Percentiles rank a stretch among this genome's conserved stretches.
Conservation (phyloP, 2,888 invertebrate genomes). For the Neocrepidodera transversa region DNA sequence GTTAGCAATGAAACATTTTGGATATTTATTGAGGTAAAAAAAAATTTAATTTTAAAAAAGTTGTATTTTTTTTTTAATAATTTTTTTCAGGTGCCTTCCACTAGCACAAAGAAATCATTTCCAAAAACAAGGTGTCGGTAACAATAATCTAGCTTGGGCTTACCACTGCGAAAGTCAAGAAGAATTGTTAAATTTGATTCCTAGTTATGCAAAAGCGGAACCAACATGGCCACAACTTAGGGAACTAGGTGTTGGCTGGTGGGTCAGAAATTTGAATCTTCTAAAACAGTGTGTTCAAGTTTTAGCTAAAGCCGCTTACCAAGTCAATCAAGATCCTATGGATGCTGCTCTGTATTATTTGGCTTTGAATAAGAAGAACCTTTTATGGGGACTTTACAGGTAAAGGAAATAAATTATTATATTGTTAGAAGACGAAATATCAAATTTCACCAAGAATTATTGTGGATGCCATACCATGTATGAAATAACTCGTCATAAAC, state of each 20-base stretch:
- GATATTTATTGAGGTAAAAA: conserved; percentile 75
- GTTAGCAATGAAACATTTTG: conserved; percentile 97
- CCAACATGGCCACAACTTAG: conserved; percentile 90
- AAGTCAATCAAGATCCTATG: conserved; percentile 90
- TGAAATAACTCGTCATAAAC: too few relatives aligned
- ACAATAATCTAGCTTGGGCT: conserved; percentile 96
- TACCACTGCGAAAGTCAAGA: conserved; percentile 99
- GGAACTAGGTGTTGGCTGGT: conserved; percentile 94
- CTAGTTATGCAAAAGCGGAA: conserved; percentile 84
- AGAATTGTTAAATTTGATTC: conserved; percentile 88
- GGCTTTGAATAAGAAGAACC: conserved; percentile 97
- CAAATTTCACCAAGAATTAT: too few relatives aligned
- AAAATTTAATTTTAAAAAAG: not conserved
- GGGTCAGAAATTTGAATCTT: conserved; percentile 86
- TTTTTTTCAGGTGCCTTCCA: conserved; percentile 86
- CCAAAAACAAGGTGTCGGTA: conserved; percentile 85
- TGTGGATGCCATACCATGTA: too few relatives aligned
- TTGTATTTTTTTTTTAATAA: not conserved
- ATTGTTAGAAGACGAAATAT: too few relatives aligned
- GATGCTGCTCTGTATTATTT: conserved; percentile 97
- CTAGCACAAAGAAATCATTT: conserved; percentile 85
- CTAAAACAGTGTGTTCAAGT: conserved; percentile 88
- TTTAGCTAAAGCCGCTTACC: conserved; percentile 93
- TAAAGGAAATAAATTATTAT: too few relatives aligned
- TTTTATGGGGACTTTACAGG: conserved; percentile 92